Percentiles rank a stretch among this genome's conserved stretches.
These are phyloP conservation scores for Petrocephalus microphthalmus DNA, from an alignment of 2,113 vertebrate genomes.

Conservation along the genomic window DNA sequence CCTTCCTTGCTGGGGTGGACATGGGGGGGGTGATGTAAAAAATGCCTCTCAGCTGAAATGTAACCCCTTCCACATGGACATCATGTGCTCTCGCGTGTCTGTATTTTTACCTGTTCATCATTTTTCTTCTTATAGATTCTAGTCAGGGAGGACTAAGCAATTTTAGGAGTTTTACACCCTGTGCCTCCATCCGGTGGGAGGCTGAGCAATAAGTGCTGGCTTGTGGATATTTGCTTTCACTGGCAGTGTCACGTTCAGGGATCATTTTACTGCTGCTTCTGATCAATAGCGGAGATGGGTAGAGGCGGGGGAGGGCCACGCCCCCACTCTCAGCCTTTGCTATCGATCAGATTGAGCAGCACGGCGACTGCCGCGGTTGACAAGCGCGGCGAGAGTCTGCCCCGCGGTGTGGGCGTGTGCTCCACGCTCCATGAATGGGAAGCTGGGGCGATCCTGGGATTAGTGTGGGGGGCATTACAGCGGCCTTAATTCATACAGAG, in stretches of 20 bases:
- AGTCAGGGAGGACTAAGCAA: slow-evolving; percentile 24
- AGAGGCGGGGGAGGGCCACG: neutral
- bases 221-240: slow-evolving; percentile 21
- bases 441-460: neutral
- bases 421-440: neutral
- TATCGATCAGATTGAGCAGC: neutral
- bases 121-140: slow-evolving; percentile 25
- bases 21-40: slow-evolving; percentile 17
- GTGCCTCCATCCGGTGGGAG: neutral
- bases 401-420: neutral
- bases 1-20: neutral
- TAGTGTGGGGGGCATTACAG: neutral
- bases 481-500: neutral
- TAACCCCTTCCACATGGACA: slow-evolving; percentile 30
- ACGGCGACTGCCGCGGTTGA: neutral
- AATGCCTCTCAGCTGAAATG: slow-evolving; percentile 39
- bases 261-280: slow-evolving; percentile 13
- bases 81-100: slow-evolving; percentile 34
- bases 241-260: neutral
- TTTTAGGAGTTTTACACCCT: slow-evolving; percentile 25
- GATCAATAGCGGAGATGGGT: slow-evolving; percentile 6
- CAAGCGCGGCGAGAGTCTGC: neutral
- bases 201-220: neutral
- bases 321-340: neutral
- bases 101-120: slow-evolving; percentile 35